Percentiles rank a stretch among this genome's conserved stretches.
phyloP scores from a whole-genome alignment of 2,888 invertebrate genomes.

The Malthinus flaveolus region DNA sequence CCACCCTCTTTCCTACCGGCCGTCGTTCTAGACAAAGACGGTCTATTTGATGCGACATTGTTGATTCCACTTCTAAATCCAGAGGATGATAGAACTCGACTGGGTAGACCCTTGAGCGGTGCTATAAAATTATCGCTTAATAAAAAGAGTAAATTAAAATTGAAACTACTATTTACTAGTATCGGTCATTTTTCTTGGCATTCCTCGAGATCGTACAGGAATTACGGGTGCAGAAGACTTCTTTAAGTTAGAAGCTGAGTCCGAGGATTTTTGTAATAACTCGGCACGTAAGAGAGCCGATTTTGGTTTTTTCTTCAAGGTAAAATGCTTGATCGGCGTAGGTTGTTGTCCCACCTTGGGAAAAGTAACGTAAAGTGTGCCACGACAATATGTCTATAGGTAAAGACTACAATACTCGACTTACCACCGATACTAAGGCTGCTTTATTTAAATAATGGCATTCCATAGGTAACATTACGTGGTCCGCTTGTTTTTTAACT shows the following conservation, averaged over 20 bases:
- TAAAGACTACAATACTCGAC: conserved; percentile 36
- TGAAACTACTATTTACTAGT: conserved; percentile 69
- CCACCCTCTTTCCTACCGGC: conserved; percentile 84
- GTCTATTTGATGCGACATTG: conserved; percentile 56
- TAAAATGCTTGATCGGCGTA: conserved; percentile 87
- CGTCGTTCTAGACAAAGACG: conserved; percentile 64
- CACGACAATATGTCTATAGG: not conserved
- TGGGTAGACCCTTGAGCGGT: conserved; percentile 90
- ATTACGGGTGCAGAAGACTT: conserved; percentile 87
- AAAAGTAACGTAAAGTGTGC: not conserved
- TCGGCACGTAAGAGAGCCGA: conserved; percentile 89
- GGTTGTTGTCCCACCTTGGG: conserved; percentile 84
- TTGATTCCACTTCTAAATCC: conserved; percentile 64
- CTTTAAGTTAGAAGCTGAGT: conserved; percentile 86
- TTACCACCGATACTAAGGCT: conserved; percentile 84
- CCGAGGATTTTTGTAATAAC: conserved; percentile 86
- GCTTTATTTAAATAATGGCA: conserved; percentile 95
- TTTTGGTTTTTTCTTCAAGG: conserved; percentile 90
- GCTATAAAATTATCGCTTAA: conserved; percentile 57
- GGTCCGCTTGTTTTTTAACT: conserved; percentile 81
- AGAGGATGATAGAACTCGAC: conserved; percentile 67
- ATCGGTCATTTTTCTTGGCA: conserved; percentile 97
- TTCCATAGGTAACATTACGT: conserved; percentile 89
- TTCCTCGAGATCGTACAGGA: conserved; percentile 81
- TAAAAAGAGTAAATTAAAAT: not conserved